phyloP scores from a whole-genome alignment of 2,797 vertebrate species.

The Ctenopoma multispine region DNA sequence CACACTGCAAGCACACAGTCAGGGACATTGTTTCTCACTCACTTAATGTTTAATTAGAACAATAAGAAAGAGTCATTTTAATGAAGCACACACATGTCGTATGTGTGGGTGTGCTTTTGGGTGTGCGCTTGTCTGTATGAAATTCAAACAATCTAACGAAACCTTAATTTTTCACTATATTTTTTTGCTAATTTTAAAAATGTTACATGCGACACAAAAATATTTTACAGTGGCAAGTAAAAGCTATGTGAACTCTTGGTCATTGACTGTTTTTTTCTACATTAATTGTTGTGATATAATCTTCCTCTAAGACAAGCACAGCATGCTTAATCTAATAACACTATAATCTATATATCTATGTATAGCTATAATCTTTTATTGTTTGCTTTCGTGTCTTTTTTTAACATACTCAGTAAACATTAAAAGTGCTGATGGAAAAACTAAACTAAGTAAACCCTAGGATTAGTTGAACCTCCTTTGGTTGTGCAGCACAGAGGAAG shows the following conservation, averaged over 20 bases:
- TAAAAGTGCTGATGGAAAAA: too few species aligned
- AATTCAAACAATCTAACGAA: conserved; percentile 1
- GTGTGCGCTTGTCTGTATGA: background rate
- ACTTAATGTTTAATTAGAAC: conserved; percentile 29
- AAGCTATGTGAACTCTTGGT: too few species aligned
- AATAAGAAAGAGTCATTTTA: conserved; percentile 23
- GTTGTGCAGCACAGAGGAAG: too few species aligned
- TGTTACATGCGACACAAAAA: background rate
- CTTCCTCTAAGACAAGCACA: too few species aligned
- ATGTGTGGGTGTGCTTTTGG: conserved; percentile 2
- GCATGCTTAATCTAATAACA: too few species aligned
- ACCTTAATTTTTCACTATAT: background rate
- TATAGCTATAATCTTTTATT: too few species aligned
- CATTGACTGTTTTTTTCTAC: background rate
- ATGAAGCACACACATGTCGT: conserved; percentile 23
- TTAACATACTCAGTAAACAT: too few species aligned
- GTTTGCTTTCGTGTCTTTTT: too few species aligned
- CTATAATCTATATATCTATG: too few species aligned
- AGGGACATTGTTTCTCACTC: conserved; percentile 30
- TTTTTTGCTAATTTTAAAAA: background rate
- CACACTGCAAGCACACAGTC: background rate
- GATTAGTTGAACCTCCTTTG: too few species aligned
- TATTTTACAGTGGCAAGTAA: background rate
- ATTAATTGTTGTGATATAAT: too few species aligned
- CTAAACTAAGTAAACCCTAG: too few species aligned